Evolutionary conservation across 2,888 invertebrate species (phyloP).

Genomic region (Eupeodes latifasciatus): DNA sequence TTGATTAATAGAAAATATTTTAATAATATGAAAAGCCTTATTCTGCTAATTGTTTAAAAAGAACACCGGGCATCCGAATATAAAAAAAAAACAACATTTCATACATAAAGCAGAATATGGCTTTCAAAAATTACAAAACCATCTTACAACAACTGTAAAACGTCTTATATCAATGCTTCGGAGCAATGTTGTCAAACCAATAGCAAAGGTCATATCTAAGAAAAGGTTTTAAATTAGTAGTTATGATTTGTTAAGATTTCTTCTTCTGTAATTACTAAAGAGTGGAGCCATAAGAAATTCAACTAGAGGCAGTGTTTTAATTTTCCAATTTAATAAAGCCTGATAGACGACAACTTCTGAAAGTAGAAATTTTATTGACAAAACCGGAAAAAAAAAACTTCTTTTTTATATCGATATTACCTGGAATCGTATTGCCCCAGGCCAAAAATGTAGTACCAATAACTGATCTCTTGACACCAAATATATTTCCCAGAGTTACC

Average conservation of each 20-base stretch:
- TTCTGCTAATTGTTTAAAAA: neutral
- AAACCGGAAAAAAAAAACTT: neutral
- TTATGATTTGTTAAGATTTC: neutral
- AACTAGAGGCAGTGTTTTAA: slow-evolving; percentile 39
- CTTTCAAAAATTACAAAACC: neutral
- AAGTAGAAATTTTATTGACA: neutral
- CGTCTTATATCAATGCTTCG: slow-evolving; percentile 2
- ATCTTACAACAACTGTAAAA: slow-evolving; percentile 26
- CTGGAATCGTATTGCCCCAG: slow-evolving; percentile 56
- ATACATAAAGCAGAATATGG: neutral
- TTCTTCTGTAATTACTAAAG: slow-evolving; percentile 39
- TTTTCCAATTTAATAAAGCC: slow-evolving; percentile 40
- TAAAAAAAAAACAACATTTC: neutral
- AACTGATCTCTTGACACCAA: slow-evolving; percentile 50
- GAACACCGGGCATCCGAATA: too few species aligned
- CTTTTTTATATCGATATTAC: neutral
- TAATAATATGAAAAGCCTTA: neutral
- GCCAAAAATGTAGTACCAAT: slow-evolving; percentile 45
- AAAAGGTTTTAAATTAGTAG: neutral
- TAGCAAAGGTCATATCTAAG: slow-evolving; percentile 51
- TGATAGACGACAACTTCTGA: slow-evolving; percentile 48
- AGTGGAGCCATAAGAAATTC: slow-evolving; percentile 56
- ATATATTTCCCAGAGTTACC: slow-evolving; percentile 45
- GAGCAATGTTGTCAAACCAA: slow-evolving; percentile 52
- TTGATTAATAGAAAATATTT: neutral